Base-by-base conservation (phyloP, 2,888 invertebrate species). In the Boloria euphrosyne region DNA sequence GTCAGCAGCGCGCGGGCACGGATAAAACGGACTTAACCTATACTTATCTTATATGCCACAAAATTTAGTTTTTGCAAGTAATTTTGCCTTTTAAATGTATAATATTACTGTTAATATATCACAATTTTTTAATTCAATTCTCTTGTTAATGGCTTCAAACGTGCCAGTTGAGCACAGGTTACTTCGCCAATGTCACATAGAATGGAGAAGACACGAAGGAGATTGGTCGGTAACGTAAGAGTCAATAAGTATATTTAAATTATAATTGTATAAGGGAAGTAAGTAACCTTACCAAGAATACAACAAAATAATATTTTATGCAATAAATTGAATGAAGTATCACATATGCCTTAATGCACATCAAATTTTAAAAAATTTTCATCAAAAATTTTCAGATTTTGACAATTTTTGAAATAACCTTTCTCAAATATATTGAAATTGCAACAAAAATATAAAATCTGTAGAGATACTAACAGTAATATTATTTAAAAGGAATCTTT, bases 1-100 rank as follows among this genome's bases (percentile, higher is more conserved):
- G 31, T 14, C 0, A 3, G 87, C 90, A 74, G 87, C 91, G 86
- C 87, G 84, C 88, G 89, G 90, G 88, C 71, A 89, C 91, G 81
- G 89, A 71, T 49, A 31, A 76, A 84, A 86, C 89, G 83, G 91
- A 73, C 87, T 88, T 87, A 86, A n/a, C 59, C 74, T 76, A 49
- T 14, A 0, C 44, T 54, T 71, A 62, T 10, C 17, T 51, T 44
- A 53, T 38, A 57, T 68, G 71, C 74, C 77, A 75, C 71, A 72
- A 63, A 69, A 71, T 70, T 73, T 67, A 55, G 54, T 51, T 13
- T 47, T 47, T 59, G 13, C 10, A n/a, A 6, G 14, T 38, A 16
- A 53, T 38, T 31, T 31, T 16, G n/a, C 13, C 14, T 10, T 10
- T 38, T 59, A 4, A 38, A 50, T 13, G 3, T 17, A 49, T n/a